A percentile compares a stretch with the other conserved stretches of the same genome.
Evolutionary conservation across 2,888 invertebrate genomes (phyloP).

Genomic region (Cecidostiba fungosa): DNA sequence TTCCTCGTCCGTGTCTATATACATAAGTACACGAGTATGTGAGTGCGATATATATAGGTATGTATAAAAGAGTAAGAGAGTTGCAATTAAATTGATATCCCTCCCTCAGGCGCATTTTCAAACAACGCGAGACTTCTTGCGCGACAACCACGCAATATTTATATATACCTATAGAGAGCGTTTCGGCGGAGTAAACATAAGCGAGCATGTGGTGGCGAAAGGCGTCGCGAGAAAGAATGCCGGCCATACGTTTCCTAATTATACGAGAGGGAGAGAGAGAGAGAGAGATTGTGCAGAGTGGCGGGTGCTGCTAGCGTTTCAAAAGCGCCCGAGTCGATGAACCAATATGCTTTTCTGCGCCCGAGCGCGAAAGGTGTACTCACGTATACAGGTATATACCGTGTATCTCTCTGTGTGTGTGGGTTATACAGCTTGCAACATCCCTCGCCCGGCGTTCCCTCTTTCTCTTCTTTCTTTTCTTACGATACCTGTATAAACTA

Average conservation of each 20-base stretch:
- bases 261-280: slow-evolving; percentile 61
- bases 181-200: slow-evolving; percentile 59
- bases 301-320: slow-evolving; percentile 72
- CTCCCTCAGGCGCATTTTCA: background rate
- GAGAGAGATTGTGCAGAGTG: background rate
- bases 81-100: too few species aligned
- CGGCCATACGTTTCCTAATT: slow-evolving; percentile 59
- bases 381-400: slow-evolving; percentile 53
- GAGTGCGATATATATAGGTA: too few species aligned
- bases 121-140: too few species aligned
- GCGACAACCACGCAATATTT: too few species aligned
- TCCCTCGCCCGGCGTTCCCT: slow-evolving; percentile 49
- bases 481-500: too few species aligned
- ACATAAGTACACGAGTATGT: too few species aligned
- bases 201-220: slow-evolving; percentile 56
- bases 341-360: slow-evolving; percentile 77
- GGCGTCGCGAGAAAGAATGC: slow-evolving; percentile 38
- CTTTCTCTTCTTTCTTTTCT: background rate
- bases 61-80: too few species aligned
- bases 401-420: background rate
- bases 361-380: slow-evolving; percentile 49
- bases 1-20: too few species aligned
- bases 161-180: too few species aligned
- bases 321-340: slow-evolving; percentile 77
- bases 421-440: slow-evolving; percentile 70